Conservation (phyloP, 2,888 invertebrate genomes). For the Ormyrus nitidulus region DNA sequence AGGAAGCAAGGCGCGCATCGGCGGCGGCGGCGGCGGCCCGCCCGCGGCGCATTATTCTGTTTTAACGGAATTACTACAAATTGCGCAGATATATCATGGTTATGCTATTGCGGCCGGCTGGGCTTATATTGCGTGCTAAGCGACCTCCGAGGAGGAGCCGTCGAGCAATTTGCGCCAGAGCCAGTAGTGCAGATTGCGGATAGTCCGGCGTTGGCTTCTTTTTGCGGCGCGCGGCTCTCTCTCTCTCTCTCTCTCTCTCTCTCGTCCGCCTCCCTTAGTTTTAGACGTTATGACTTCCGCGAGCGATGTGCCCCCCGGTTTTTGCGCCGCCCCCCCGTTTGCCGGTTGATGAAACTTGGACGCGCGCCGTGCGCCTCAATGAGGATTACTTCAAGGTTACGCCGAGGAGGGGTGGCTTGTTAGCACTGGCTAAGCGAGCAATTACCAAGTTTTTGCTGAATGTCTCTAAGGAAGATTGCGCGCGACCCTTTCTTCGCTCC, state of each 20-base stretch:
- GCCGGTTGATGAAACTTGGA: neutral
- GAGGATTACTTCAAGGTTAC: too few relatives aligned
- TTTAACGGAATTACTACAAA: conserved; percentile 67
- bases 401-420: too few relatives aligned
- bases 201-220: neutral
- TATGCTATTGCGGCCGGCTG: conserved; percentile 63
- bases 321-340: neutral
- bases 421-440: too few relatives aligned
- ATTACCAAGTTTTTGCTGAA: neutral
- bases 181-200: neutral
- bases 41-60: conserved; percentile 63
- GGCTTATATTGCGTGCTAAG: conserved; percentile 64
- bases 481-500: neutral
- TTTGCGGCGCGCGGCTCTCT: neutral
- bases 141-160: conserved; percentile 53
- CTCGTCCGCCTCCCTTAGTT: neutral
- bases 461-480: neutral
- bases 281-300: conserved; percentile 23
- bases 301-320: neutral
- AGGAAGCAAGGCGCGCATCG: neutral
- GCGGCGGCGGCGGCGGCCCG: conserved; percentile 19
- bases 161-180: conserved; percentile 31
- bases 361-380: neutral
- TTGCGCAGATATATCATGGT: conserved; percentile 67
- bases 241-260: neutral